Conservation (phyloP, 2,888 invertebrate species). For the Archips crataeganus region DNA sequence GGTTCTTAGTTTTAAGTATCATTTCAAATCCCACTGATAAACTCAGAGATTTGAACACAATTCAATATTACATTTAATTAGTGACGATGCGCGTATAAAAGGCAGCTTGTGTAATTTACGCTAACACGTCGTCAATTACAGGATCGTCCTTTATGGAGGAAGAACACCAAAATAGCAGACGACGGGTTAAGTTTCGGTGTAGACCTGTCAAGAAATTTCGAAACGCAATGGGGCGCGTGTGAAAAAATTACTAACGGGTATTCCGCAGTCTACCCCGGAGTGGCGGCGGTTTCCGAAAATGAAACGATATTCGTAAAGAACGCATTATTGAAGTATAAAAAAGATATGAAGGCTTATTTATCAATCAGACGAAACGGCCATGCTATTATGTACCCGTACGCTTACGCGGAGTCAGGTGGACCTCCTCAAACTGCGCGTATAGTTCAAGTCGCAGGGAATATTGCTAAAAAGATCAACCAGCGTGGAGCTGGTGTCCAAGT, state of each 20-base stretch:
- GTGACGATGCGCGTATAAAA: too few species aligned
- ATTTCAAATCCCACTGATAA: too few species aligned
- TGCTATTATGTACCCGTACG: conserved; percentile 88
- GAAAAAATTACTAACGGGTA: conserved; percentile 52
- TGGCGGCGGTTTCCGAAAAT: conserved; percentile 86
- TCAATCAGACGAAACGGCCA: conserved; percentile 90
- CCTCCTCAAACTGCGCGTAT: conserved; percentile 42
- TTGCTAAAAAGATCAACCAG: conserved; percentile 67
- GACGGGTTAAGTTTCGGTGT: conserved; percentile 62
- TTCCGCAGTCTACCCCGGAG: conserved; percentile 84
- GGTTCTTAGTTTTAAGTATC: too few species aligned
- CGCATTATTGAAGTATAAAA: conserved; percentile 78
- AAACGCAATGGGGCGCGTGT: conserved; percentile 65
- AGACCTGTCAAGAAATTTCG: conserved; percentile 74
- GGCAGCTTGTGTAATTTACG: not conserved
- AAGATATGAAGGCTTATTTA: conserved; percentile 87
- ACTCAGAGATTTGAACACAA: too few species aligned
- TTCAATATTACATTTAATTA: too few species aligned
- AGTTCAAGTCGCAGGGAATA: conserved; percentile 57
- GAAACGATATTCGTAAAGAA: conserved; percentile 87
- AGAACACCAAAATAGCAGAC: conserved; percentile 59
- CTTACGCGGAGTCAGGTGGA: conserved; percentile 62
- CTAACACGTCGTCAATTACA: conserved; percentile 26
- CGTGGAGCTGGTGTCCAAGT: conserved; percentile 61
- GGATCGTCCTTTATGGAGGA: conserved; percentile 60